Percentiles rank a stretch among this genome's conserved stretches.
Conservation (phyloP, 2,888 invertebrate species). For the Papilio protenor region DNA sequence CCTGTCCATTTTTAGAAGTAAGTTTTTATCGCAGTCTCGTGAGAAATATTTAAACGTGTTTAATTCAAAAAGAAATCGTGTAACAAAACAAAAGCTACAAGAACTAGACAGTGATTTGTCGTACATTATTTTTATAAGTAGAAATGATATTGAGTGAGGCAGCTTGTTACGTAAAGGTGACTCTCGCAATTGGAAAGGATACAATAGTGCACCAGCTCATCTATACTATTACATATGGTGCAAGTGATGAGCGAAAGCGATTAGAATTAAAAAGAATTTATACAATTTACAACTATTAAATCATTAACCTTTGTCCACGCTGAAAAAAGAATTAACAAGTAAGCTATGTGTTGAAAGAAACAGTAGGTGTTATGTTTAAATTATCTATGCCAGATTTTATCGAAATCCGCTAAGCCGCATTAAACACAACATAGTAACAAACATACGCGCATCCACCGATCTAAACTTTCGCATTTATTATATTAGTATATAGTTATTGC, state of each 20-base stretch:
- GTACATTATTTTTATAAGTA: constrained; percentile 46
- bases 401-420: too few relatives aligned
- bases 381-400: too few relatives aligned
- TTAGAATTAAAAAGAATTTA: neutral
- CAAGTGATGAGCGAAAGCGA: constrained; percentile 36
- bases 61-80: constrained; percentile 21
- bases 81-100: constrained; percentile 43
- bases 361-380: too few relatives aligned
- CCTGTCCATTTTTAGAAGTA: neutral
- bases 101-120: constrained; percentile 45
- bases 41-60: neutral
- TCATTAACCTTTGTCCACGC: too few relatives aligned
- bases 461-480: too few relatives aligned
- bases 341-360: too few relatives aligned
- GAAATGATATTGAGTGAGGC: constrained; percentile 46
- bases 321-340: too few relatives aligned
- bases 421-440: too few relatives aligned
- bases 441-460: too few relatives aligned
- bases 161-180: constrained; percentile 57
- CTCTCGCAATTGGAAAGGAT: constrained; percentile 62
- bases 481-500: too few relatives aligned
- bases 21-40: neutral
- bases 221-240: constrained; percentile 49
- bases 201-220: constrained; percentile 53
- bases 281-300: too few relatives aligned